These are phyloP conservation scores for Camelus bactrianus DNA, from an alignment of 2,113 vertebrate species.

Conservation along the genomic window DNA sequence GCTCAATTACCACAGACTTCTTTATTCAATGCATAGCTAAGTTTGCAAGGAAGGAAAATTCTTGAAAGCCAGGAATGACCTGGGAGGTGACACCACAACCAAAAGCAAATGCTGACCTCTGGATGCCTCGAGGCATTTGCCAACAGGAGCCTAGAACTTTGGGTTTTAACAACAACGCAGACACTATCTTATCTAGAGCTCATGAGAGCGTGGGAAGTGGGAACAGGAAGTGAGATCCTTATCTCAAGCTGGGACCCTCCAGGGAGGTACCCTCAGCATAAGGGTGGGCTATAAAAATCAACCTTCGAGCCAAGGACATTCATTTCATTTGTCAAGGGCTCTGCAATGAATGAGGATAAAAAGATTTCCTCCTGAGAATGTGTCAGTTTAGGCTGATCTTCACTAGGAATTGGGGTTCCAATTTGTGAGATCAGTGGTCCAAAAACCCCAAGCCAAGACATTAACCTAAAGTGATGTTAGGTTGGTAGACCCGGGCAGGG, in stretches of 20 bases:
- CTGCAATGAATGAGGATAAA: background rate
- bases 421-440: background rate
- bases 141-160: background rate
- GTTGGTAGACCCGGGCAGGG: rapidly evolving
- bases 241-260: background rate
- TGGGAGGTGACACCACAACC: background rate
- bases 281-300: background rate
- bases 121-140: rapidly evolving
- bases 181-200: background rate
- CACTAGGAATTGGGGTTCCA: background rate
- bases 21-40: background rate
- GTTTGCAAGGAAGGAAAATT: conserved; percentile 3
- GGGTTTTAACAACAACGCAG: background rate
- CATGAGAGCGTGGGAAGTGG: background rate
- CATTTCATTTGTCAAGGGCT: background rate
- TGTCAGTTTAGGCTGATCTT: background rate
- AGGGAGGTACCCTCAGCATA: no score
- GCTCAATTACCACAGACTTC: background rate
- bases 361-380: background rate
- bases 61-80: background rate
- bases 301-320: background rate
- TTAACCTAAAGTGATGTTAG: background rate
- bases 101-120: background rate
- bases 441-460: background rate
- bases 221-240: background rate